Evolutionary conservation across 2,888 invertebrate species (phyloP), one percentile per base, ranked within the genome.

Genomic region (Cyaniris semiargus): DNA sequence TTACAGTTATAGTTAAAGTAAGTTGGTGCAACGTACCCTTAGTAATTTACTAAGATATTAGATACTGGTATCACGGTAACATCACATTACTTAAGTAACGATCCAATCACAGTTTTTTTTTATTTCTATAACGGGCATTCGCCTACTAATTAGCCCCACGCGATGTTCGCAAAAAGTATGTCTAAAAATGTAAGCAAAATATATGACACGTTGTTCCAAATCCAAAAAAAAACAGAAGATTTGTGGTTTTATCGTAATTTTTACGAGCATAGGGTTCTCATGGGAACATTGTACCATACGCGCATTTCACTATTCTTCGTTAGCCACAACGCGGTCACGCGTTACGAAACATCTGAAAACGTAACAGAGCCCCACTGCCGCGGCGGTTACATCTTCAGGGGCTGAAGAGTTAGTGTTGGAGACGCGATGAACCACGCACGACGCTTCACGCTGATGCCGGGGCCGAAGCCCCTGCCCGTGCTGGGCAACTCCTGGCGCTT

Each of bases 401-500:
- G 85, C 88, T 89, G 90, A 83, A 86, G 85, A 83, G 90, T 87
- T 90, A 88, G 85, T 86, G 84, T 83, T 83, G 82, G 83, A 82
- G 80, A 83, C 89, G 90, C 88, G 86, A 93, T 93, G 93, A 86
- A 83, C 82, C 87, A 84, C 86, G 90, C 90, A 85, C 92, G 93
- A 85, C 88, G 89, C 82, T 97, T 96, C 87, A 88, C 94, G 76
- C 94, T 95, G 79, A 96, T 97, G 85, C 97, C 97, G 4, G 97
- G 97, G 27, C 97, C 97, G 23, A 95, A 93, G 89, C 96, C 96
- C 76, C 87, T 97, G 85, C 97, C 97, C 0, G 78, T 97, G 74
- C 90, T 97, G 76, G 97, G 97, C 77, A 97, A 97, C 87, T 96
- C 97, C 4, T 97, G 97, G 97, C 94, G 97, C 81, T 97, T 97